Evolutionary conservation across 2,888 invertebrate genomes (phyloP).

Genomic region (Eupeodes luniger): DNA sequence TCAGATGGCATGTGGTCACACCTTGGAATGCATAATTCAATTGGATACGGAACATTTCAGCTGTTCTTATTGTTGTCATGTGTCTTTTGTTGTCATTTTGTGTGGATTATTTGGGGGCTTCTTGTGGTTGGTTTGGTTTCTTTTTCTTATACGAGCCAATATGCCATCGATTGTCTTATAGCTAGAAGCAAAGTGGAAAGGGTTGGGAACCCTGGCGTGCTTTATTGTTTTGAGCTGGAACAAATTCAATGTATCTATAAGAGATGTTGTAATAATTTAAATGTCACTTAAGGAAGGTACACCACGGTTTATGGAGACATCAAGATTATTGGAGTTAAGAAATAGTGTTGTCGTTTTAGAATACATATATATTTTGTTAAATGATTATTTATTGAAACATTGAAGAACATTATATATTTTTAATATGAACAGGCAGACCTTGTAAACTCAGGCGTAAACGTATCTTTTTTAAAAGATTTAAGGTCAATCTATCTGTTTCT

Average conservation of each 20-base stretch:
- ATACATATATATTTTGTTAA: conserved; percentile 1
- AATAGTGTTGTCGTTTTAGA: conserved; percentile 21
- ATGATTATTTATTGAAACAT: neutral
- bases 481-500: no score
- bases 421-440: no score
- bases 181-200: conserved; percentile 2
- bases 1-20: conserved; percentile 74
- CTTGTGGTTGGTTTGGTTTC: conserved; percentile 36
- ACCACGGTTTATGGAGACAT: conserved; percentile 51
- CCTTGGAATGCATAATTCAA: conserved; percentile 76
- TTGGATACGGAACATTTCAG: conserved; percentile 73
- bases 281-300: conserved; percentile 58
- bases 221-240: conserved; percentile 65
- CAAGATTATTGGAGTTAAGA: conserved; percentile 45
- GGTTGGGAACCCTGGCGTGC: conserved; percentile 30
- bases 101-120: conserved; percentile 45
- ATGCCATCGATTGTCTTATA: conserved; percentile 45
- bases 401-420: no score
- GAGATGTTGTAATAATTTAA: conserved; percentile 73
- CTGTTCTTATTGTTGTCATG: conserved; percentile 53
- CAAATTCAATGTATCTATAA: conserved; percentile 47
- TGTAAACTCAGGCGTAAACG: no score
- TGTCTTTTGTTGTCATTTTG: conserved; percentile 36
- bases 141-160: neutral
- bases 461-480: no score